A percentile compares a stretch with the other conserved stretches of the same genome.
These are phyloP conservation scores for Hirtodrosophila histrioides DNA, from an alignment of 2,888 invertebrate species.

Conservation along the genomic window DNA sequence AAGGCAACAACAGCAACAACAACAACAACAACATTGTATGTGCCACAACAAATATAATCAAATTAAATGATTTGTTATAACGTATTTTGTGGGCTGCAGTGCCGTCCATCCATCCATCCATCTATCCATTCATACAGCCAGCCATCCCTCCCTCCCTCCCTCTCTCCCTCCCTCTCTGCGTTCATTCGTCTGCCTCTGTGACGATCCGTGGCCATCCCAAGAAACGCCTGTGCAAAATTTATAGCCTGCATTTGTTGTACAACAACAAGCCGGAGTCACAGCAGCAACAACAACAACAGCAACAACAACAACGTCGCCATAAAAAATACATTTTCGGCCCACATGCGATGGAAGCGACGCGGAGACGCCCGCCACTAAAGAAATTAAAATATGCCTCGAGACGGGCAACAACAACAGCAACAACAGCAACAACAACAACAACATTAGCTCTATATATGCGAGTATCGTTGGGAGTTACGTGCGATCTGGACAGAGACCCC, in stretches of 20 bases:
- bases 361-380: constrained; percentile 69
- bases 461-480: constrained; percentile 54
- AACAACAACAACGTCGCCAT: constrained; percentile 71
- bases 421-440: constrained; percentile 24
- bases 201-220: constrained; percentile 45
- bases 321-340: constrained; percentile 78
- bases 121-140: not conserved
- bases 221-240: constrained; percentile 60
- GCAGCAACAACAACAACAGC: constrained; percentile 36
- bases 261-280: constrained; percentile 33
- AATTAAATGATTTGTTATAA: constrained; percentile 56
- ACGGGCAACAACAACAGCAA: constrained; percentile 47
- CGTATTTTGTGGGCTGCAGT: constrained; percentile 44
- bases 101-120: constrained; percentile 10
- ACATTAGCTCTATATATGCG: constrained; percentile 28
- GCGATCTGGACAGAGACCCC: constrained; percentile 58
- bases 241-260: constrained; percentile 59
- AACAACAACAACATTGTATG: constrained; percentile 25
- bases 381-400: constrained; percentile 76
- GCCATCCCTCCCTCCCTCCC: not conserved
- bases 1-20: constrained; percentile 13
- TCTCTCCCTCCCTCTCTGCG: not conserved
- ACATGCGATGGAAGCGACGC: constrained; percentile 64
- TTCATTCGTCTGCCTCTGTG: not conserved
- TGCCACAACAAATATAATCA: constrained; percentile 52